A percentile compares a stretch with the other conserved stretches of the same genome.
Conservation (phyloP, 2,888 invertebrate species). For the Trachelus troglodyta region DNA sequence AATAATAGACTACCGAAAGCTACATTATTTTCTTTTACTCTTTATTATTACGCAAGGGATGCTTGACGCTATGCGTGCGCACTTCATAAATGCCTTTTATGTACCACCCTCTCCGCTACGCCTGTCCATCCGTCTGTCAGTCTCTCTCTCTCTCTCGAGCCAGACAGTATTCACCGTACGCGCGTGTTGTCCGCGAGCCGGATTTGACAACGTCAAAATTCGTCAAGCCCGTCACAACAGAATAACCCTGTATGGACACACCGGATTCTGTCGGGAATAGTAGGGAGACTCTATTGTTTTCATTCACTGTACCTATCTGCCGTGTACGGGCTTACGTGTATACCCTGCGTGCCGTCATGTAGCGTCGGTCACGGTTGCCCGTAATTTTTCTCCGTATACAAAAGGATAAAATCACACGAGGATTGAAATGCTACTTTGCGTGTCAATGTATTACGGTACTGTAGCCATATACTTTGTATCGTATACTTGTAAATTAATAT, state of each 20-base stretch:
- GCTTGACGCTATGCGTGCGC: not conserved
- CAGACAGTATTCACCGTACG: not conserved
- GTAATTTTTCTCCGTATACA: not conserved
- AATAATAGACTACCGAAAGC: not conserved
- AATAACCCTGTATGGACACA: not conserved
- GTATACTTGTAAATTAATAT: not conserved
- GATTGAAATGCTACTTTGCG: not conserved
- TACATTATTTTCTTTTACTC: not conserved
- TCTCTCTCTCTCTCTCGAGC: not conserved
- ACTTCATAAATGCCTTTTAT: not conserved
- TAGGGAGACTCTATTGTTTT: not conserved
- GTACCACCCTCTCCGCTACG: not conserved
- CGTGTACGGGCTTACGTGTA: not conserved
- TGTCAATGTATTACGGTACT: not conserved
- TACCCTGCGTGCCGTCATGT: not conserved
- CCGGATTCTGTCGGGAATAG: not conserved
- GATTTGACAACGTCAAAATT: conserved; percentile 45
- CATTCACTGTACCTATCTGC: not conserved
- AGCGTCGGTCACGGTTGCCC: not conserved
- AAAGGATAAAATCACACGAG: not conserved
- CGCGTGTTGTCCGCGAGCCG: not conserved
- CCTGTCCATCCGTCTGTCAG: not conserved
- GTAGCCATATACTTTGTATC: not conserved
- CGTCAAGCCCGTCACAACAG: conserved; percentile 56
- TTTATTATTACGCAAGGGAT: not conserved